Percentiles rank a stretch among this genome's conserved stretches.
Evolutionary conservation across 1,140 invertebrate species (phyloP).

Genomic region (Bicyclus anynana): DNA sequence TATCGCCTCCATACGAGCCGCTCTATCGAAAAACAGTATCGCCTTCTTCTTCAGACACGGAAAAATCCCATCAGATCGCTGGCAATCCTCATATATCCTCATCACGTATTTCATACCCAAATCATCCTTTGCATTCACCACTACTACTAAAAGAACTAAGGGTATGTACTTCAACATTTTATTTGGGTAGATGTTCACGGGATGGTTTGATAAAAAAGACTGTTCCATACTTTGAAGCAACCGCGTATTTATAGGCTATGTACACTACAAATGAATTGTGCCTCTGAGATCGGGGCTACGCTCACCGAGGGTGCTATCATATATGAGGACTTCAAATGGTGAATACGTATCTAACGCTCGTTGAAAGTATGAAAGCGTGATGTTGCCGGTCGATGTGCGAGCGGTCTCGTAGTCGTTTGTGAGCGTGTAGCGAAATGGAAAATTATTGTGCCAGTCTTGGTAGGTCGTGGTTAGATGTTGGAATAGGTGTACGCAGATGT

Average conservation of each 20-base stretch:
- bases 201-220: slow-evolving; percentile 57
- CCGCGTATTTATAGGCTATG: slow-evolving; percentile 60
- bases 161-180: slow-evolving; percentile 22
- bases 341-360: neutral
- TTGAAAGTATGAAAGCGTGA: slow-evolving; percentile 6
- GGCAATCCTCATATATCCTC: slow-evolving; percentile 82
- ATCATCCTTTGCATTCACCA: slow-evolving; percentile 44
- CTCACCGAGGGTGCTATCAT: slow-evolving; percentile 30
- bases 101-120: slow-evolving; percentile 76
- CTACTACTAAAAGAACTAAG: slow-evolving; percentile 27
- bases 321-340: slow-evolving; percentile 11
- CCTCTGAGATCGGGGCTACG: slow-evolving; percentile 51
- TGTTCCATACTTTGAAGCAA: slow-evolving; percentile 32
- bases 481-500: slow-evolving; percentile 11
- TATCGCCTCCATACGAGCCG: slow-evolving; percentile 82
- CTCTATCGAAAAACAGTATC: slow-evolving; percentile 84
- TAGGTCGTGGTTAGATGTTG: slow-evolving; percentile 20
- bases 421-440: slow-evolving; percentile 48
- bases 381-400: slow-evolving; percentile 25
- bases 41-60: slow-evolving; percentile 89
- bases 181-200: slow-evolving; percentile 20
- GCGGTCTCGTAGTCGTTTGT: slow-evolving; percentile 26
- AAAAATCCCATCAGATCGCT: slow-evolving; percentile 77
- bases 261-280: slow-evolving; percentile 49
- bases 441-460: slow-evolving; percentile 36